These are phyloP conservation scores for Laothoe populi DNA, from an alignment of 2,888 invertebrate species.

Conservation along the genomic window DNA sequence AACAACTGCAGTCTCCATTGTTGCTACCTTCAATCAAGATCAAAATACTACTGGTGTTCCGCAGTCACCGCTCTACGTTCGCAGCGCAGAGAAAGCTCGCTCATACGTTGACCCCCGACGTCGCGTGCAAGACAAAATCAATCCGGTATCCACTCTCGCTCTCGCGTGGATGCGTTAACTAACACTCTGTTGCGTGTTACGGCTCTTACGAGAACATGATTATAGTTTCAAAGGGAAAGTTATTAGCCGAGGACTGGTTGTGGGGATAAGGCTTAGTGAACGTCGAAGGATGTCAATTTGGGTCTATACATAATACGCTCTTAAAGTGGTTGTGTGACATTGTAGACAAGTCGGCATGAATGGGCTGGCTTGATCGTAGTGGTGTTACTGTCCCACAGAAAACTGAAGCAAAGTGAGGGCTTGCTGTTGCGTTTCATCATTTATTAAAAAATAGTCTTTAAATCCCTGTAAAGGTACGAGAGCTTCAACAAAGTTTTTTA, in stretches of 20 bases:
- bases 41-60: constrained; percentile 2
- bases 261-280: background rate
- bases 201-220: constrained; percentile 60
- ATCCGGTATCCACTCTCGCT: constrained; percentile 74
- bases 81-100: constrained; percentile 62
- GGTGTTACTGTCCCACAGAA: too few species aligned
- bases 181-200: constrained; percentile 62
- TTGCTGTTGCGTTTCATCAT: background rate
- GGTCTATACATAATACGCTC: background rate
- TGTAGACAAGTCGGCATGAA: too few species aligned
- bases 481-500: background rate
- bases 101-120: constrained; percentile 66
- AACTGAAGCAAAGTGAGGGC: too few species aligned
- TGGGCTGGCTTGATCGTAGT: too few species aligned
- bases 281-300: constrained; percentile 15
- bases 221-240: constrained; percentile 73
- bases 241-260: constrained; percentile 46
- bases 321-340: background rate
- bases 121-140: constrained; percentile 78
- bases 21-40: background rate
- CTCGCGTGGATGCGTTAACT: constrained; percentile 60
- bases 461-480: background rate
- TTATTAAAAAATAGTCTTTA: background rate
- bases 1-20: too few species aligned
- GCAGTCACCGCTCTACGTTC: constrained; percentile 5